Conservation (phyloP, 2,888 invertebrate genomes). For the Ctenicera cuprea region DNA sequence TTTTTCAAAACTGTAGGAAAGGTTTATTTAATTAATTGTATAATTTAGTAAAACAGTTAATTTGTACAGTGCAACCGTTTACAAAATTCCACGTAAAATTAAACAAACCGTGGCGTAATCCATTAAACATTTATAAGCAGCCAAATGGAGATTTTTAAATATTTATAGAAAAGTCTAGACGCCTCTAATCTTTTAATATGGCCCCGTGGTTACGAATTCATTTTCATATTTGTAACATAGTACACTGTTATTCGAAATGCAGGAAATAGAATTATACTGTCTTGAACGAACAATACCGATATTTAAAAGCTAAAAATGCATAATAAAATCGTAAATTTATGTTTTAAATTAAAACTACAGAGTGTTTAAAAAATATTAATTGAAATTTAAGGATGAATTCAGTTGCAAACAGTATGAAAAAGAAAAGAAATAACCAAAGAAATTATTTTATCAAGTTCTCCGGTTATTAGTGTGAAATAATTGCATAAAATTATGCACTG, state of each 20-base stretch:
- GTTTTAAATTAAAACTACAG: too few species aligned
- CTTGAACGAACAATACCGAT: neutral
- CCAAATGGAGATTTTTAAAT: conserved; percentile 62
- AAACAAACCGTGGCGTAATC: conserved; percentile 40
- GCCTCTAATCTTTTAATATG: conserved; percentile 52
- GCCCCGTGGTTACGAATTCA: conserved; percentile 50
- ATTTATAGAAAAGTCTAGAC: conserved; percentile 60
- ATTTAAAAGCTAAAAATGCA: too few species aligned
- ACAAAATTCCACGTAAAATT: conserved; percentile 40
- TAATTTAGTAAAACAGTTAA: conserved; percentile 1
- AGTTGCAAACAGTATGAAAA: too few species aligned
- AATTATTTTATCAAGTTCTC: too few species aligned
- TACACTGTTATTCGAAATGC: conserved; percentile 44
- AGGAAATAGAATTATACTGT: conserved; percentile 6
- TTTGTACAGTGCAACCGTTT: conserved; percentile 16
- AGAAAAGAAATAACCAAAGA: too few species aligned
- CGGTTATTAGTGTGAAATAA: too few species aligned
- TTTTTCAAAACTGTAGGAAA: neutral
- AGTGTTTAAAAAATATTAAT: too few species aligned
- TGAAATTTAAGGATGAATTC: too few species aligned
- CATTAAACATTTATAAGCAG: conserved; percentile 53
- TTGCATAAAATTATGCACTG: too few species aligned
- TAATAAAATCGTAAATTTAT: too few species aligned
- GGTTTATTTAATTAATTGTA: neutral
- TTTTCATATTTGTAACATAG: conserved; percentile 53